phyloP scores from a whole-genome alignment of 1,140 invertebrate species.

The Phthorimaea operculella region DNA sequence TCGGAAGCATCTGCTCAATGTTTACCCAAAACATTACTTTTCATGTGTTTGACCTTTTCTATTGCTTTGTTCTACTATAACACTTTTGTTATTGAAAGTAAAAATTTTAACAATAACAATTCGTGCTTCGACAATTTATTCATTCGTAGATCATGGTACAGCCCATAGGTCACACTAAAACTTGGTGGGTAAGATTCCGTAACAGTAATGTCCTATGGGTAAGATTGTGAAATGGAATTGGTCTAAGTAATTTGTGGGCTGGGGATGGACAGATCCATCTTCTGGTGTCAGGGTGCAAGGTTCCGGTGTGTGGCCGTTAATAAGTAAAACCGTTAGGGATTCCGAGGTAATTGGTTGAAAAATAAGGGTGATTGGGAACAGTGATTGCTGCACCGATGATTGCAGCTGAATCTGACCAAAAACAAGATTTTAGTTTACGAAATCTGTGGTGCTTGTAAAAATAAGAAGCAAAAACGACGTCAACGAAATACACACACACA shows the following conservation, averaged over 20 bases:
- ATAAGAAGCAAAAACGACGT: too few species aligned
- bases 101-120: neutral
- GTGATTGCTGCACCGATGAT: neutral
- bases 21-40: too few species aligned
- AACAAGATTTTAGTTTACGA: too few species aligned
- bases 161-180: constrained; percentile 31
- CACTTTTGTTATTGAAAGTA: neutral
- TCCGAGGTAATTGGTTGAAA: constrained; percentile 14
- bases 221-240: constrained; percentile 55
- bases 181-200: constrained; percentile 35
- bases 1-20: too few species aligned
- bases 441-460: too few species aligned
- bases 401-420: too few species aligned
- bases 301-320: constrained; percentile 12
- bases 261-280: constrained; percentile 43
- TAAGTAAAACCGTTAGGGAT: constrained; percentile 17
- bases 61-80: too few species aligned
- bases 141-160: constrained; percentile 21
- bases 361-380: constrained; percentile 3
- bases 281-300: constrained; percentile 19
- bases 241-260: constrained; percentile 52
- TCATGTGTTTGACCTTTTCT: too few species aligned
- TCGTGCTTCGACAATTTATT: too few species aligned
- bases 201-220: constrained; percentile 49
- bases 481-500: too few species aligned